Evolutionary conservation across 2,888 invertebrate genomes (phyloP).

Genomic region (Pristionchus entomophagus): DNA sequence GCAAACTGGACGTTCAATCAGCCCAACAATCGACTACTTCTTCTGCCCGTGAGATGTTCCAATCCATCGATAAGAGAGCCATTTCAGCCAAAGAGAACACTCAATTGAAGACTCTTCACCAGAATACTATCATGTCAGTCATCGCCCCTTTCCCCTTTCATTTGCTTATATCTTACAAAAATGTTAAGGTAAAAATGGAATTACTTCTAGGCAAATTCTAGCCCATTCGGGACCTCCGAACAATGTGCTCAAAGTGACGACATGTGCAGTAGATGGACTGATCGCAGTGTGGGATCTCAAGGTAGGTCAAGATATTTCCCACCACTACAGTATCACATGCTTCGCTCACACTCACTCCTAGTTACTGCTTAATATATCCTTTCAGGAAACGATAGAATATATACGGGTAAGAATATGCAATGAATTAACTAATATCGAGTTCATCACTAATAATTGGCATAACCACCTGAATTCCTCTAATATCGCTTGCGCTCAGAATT

Average conservation of each 20-base stretch:
- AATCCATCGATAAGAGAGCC: constrained; percentile 92
- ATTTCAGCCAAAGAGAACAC: constrained; percentile 84
- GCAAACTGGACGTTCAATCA: constrained; percentile 86
- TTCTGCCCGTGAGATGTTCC: constrained; percentile 81
- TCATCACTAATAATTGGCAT: background rate
- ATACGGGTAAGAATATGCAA: constrained; percentile 31
- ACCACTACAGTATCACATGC: background rate
- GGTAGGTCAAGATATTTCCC: constrained; percentile 66
- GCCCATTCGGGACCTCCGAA: constrained; percentile 85
- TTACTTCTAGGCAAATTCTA: constrained; percentile 67
- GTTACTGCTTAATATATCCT: background rate
- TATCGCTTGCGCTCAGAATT: constrained; percentile 41
- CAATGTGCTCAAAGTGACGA: constrained; percentile 88
- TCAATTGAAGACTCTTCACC: constrained; percentile 92
- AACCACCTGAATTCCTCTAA: background rate
- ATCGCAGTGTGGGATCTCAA: constrained; percentile 94
- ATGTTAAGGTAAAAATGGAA: background rate
- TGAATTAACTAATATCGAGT: background rate
- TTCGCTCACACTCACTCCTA: background rate
- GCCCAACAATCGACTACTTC: constrained; percentile 55
- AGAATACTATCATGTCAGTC: constrained; percentile 94
- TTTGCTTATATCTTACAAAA: background rate
- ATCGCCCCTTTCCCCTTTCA: background rate
- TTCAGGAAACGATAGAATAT: constrained; percentile 51
- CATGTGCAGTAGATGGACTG: constrained; percentile 94